Evolutionary conservation across 2,113 vertebrate genomes (phyloP), one percentile per base, ranked within the genome.

Genomic region (Tachysurus vachellii): DNA sequence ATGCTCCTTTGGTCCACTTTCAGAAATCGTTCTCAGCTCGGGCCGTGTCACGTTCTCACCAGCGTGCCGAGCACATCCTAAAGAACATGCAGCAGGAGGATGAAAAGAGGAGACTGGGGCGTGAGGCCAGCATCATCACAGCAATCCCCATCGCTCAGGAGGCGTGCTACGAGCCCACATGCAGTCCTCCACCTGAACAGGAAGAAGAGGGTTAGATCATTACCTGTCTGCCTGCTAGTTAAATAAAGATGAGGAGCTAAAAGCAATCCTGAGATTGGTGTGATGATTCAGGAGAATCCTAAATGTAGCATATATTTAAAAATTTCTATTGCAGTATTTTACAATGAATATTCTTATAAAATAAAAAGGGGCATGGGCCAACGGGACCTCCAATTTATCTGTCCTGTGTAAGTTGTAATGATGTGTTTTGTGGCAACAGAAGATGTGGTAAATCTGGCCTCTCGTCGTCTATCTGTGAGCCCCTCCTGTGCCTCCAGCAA

Each of bases 41-140:
- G 71, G 98, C 98, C 1, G 98, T 99, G 86, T 99, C 98, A 0
- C 97, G 98, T 73, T 99, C 98, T 88, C 98, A 99, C 92, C 98
- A 99, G 92, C 94, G 98, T 73, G 98, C 98, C 0, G 98, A 99
- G 90, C 98, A 99, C 88, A 99, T 99, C 93, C 95, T 99, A 90
- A 99, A 98, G 94, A 99, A 99, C 93, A 94, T 99, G 92, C 98
- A 99, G 90, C 98, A 99, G 89, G 98, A 99, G 88, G 98, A 99
- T 62, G 98, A 99, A 92, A 99, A 98, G 93, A 96, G 98, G 19
- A 96, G 98, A 0, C 94, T 99, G 80, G 98, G 98, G 53, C 94
- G 98, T 4, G 98, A 99, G 94, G 98, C 98, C 89, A 99, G 98
- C 92, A 97, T 99, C 80, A 99, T 99, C 92, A 99, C 98, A 0